Evolutionary conservation across 2,113 vertebrate genomes (phyloP).

Genomic region (human): GRCh38 chr5:8562001-8562500

Average conservation of each 20-base stretch:
- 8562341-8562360: fast-evolving
- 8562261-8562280: not conserved
- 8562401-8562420: not conserved
- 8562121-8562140: not conserved
- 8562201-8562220: not conserved
- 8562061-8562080: not conserved
- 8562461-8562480: not conserved
- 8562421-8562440: not conserved
- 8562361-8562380: fast-evolving
- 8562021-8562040: not conserved
- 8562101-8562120: not conserved
- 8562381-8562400: not conserved
- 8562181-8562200: not conserved
- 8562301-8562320: not conserved
- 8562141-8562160: too few relatives aligned
- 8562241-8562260: not conserved
- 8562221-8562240: not conserved
- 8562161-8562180: not conserved
- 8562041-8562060: too few relatives aligned
- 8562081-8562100: not conserved
- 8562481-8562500: not conserved
- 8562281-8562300: not conserved
- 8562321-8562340: not conserved
- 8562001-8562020: not conserved
- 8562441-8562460: not conserved